Evolutionary conservation across 2,888 invertebrate genomes (phyloP).

Genomic region (Azorinus chamasolen): DNA sequence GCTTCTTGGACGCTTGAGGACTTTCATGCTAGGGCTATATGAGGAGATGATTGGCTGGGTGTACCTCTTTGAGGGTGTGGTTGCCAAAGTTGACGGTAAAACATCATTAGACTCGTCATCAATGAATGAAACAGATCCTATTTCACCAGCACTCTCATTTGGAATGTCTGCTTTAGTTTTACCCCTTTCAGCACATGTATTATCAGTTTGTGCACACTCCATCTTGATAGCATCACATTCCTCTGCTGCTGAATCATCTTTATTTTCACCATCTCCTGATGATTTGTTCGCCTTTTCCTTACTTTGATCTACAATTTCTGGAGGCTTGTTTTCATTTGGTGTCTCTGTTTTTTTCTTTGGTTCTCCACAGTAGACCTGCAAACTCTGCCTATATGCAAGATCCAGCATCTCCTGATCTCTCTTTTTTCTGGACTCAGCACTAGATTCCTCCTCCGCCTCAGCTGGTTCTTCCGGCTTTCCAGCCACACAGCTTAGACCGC

Average conservation of each 20-base stretch:
- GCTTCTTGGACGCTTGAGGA: constrained; percentile 54
- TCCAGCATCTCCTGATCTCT: constrained; percentile 36
- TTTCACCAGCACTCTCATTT: too few relatives aligned
- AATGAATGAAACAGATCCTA: too few relatives aligned
- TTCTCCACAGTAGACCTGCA: constrained; percentile 60
- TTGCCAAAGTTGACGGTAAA: constrained; percentile 34
- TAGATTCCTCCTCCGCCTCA: background rate
- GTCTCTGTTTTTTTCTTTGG: constrained; percentile 9
- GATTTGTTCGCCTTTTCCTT: constrained; percentile 4
- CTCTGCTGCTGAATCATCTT: background rate
- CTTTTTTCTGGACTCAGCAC: background rate
- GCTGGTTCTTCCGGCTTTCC: constrained; percentile 32
- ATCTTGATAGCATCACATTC: background rate
- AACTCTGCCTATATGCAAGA: constrained; percentile 50
- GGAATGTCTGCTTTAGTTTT: background rate
- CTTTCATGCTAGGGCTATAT: constrained; percentile 39
- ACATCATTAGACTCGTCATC: constrained; percentile 40
- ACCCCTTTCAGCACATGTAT: background rate
- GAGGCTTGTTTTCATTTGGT: background rate
- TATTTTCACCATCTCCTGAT: constrained; percentile 5
- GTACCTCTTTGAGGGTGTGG: constrained; percentile 17
- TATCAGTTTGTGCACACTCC: background rate
- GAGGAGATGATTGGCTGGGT: constrained; percentile 45
- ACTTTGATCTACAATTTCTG: background rate
- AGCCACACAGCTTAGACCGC: constrained; percentile 31